These are phyloP conservation scores for Marasmarcha lunaedactyla DNA, from an alignment of 2,888 invertebrate genomes.

Conservation along the genomic window DNA sequence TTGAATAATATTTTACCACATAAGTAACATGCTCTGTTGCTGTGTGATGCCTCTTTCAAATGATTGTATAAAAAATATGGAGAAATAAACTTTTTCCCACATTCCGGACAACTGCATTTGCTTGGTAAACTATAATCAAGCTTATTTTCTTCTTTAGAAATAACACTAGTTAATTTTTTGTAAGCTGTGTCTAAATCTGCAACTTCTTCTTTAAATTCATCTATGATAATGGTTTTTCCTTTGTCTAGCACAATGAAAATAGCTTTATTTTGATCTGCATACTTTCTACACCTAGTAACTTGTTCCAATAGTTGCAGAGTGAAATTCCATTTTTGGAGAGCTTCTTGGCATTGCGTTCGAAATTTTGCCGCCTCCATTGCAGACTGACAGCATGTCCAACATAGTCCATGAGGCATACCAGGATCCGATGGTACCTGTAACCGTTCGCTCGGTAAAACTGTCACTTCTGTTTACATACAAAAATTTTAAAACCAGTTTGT, in stretches of 20 bases:
- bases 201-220: constrained; percentile 1
- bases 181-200: too few species aligned
- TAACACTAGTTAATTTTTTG: too few species aligned
- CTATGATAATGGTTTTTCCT: constrained; percentile 19
- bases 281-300: constrained; percentile 15
- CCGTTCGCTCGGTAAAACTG: constrained; percentile 45
- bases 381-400: constrained; percentile 34
- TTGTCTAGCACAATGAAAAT: constrained; percentile 19
- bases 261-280: constrained; percentile 12
- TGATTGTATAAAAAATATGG: constrained; percentile 35
- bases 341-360: constrained; percentile 31
- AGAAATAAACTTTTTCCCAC: constrained; percentile 35
- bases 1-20: constrained; percentile 41
- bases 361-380: constrained; percentile 39
- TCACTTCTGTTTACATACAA: too few species aligned
- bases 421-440: constrained; percentile 48
- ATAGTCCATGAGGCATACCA: constrained; percentile 43
- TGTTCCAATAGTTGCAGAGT: constrained; percentile 27
- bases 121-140: constrained; percentile 4
- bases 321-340: constrained; percentile 31
- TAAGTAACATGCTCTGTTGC: constrained; percentile 39
- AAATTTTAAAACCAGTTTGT: constrained; percentile 14
- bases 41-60: constrained; percentile 40
- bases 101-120: constrained; percentile 34
- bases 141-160: constrained; percentile 1